These are phyloP conservation scores for Athripsodes cinereus DNA, from an alignment of 2,888 invertebrate genomes.

Conservation along the genomic window DNA sequence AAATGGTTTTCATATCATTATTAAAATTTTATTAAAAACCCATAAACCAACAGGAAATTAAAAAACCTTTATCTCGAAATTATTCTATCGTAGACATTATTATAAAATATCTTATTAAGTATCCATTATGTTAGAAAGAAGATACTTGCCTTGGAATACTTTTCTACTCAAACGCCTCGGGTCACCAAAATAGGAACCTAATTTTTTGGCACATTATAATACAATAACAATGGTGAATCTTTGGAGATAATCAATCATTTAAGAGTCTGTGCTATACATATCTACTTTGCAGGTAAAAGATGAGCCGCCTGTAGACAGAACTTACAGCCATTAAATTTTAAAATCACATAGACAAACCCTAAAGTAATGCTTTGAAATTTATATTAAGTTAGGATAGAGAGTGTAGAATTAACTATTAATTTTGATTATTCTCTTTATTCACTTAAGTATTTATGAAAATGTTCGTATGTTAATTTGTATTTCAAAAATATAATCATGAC, in stretches of 20 bases:
- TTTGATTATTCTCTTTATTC: too few relatives aligned
- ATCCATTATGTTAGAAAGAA: neutral
- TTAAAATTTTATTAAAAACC: constrained; percentile 1
- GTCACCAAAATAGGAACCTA: constrained; percentile 7
- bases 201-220: constrained; percentile 24
- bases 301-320: too few relatives aligned
- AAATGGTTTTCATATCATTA: neutral
- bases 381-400: too few relatives aligned
- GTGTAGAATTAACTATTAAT: too few relatives aligned
- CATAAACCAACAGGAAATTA: constrained; percentile 1
- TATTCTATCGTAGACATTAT: neutral
- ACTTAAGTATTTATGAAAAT: too few relatives aligned
- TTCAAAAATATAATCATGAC: too few relatives aligned
- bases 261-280: neutral
- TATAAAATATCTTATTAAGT: neutral
- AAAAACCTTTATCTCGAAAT: neutral
- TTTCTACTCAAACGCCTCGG: constrained; percentile 3
- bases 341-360: too few relatives aligned
- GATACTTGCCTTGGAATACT: neutral
- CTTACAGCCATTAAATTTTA: too few relatives aligned
- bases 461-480: too few relatives aligned
- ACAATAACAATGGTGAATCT: neutral
- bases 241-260: constrained; percentile 18
- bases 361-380: too few relatives aligned
- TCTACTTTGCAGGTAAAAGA: neutral